Conservation (phyloP, 2,113 vertebrate genomes). For the Xenopus tropicalis region DNA sequence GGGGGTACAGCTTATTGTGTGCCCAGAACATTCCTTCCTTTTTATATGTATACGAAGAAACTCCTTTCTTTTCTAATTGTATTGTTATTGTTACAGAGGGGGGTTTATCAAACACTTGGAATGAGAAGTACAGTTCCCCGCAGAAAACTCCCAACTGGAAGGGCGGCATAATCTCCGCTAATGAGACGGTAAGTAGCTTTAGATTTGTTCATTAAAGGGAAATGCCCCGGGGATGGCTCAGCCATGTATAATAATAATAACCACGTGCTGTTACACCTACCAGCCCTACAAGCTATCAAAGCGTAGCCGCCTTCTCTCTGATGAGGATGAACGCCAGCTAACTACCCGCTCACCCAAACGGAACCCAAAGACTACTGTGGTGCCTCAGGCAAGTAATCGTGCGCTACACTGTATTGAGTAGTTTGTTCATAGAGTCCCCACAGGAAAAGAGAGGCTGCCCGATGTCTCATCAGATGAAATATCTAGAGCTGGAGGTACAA, state of each 20-base stretch:
- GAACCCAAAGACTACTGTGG: conserved; percentile 85
- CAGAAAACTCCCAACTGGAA: conserved; percentile 88
- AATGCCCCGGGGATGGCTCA: too few relatives aligned
- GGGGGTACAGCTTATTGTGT: too few relatives aligned
- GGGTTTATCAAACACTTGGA: conserved; percentile 92
- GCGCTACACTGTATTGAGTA: background rate
- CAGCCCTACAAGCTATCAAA: conserved; percentile 94
- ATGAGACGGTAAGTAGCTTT: conserved; percentile 79
- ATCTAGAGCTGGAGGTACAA: too few relatives aligned
- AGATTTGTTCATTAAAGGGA: too few relatives aligned
- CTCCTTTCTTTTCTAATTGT: background rate
- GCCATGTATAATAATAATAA: too few relatives aligned
- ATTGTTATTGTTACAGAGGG: conserved; percentile 72
- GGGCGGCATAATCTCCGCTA: conserved; percentile 73
- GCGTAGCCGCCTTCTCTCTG: conserved; percentile 86
- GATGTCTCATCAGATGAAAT: too few relatives aligned
- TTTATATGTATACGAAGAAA: too few relatives aligned
- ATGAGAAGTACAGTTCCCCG: conserved; percentile 90
- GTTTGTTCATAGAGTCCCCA: too few relatives aligned
- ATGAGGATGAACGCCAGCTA: conserved; percentile 84
- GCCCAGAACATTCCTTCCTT: too few relatives aligned
- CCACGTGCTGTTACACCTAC: too few relatives aligned
- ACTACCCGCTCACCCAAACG: conserved; percentile 88
- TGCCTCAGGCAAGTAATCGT: conserved; percentile 75
- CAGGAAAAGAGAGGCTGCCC: too few relatives aligned